Conservation (phyloP, 1,140 invertebrate genomes). For the Aphidius ervi region DNA sequence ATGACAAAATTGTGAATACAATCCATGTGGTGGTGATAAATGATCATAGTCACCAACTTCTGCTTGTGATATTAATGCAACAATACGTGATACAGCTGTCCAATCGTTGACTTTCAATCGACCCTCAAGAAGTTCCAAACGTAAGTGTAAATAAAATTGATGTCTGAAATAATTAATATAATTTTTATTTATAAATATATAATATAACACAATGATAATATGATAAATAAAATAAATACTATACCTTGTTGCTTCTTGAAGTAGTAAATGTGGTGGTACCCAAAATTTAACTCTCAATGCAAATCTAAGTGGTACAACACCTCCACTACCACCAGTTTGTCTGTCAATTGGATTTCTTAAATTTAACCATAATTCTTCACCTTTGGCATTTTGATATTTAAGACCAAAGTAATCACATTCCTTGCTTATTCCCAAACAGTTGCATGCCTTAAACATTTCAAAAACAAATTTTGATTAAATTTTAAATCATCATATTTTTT, state of each 20-base stretch:
- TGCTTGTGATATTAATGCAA: constrained; percentile 72
- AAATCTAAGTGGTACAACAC: constrained; percentile 58
- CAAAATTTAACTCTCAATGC: constrained; percentile 78
- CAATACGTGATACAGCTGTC: constrained; percentile 65
- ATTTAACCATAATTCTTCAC: constrained; percentile 79
- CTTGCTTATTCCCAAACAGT: constrained; percentile 73
- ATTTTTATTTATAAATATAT: background rate
- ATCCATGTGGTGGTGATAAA: constrained; percentile 55
- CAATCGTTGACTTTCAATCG: constrained; percentile 65
- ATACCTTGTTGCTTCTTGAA: constrained; percentile 77
- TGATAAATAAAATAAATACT: constrained; percentile 49
- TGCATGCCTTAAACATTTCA: constrained; percentile 67
- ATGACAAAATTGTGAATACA: constrained; percentile 62
- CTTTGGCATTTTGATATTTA: constrained; percentile 65
- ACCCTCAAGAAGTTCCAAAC: constrained; percentile 68
- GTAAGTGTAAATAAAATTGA: constrained; percentile 79
- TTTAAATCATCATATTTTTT: constrained; percentile 6
- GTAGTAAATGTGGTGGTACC: constrained; percentile 80
- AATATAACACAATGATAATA: constrained; percentile 9
- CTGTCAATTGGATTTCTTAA: constrained; percentile 75
- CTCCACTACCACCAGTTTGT: constrained; percentile 61
- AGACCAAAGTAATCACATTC: constrained; percentile 87
- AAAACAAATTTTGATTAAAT: background rate
- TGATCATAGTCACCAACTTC: constrained; percentile 68
- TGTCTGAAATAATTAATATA: constrained; percentile 55